These are phyloP conservation scores for Pomacea canaliculata DNA, from an alignment of 2,888 invertebrate genomes.

Conservation along the genomic window DNA sequence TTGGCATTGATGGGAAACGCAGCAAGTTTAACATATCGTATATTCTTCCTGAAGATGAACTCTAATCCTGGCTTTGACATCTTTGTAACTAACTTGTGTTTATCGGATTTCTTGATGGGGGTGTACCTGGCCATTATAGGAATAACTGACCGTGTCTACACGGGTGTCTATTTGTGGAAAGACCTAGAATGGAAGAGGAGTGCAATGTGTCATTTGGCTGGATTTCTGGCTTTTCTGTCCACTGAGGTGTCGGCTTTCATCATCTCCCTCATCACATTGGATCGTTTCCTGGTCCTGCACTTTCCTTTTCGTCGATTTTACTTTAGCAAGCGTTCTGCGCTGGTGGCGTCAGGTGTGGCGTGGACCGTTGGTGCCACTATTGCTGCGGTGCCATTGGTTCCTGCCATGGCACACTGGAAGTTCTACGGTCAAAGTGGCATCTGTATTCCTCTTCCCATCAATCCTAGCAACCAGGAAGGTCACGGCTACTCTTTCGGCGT, in stretches of 20 bases:
- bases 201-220: constrained; percentile 14
- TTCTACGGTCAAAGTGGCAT: constrained; percentile 34
- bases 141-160: constrained; percentile 20
- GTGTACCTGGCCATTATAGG: constrained; percentile 26
- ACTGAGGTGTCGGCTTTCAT: constrained; percentile 18
- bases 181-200: constrained; percentile 24
- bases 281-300: constrained; percentile 27
- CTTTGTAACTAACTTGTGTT: constrained; percentile 25
- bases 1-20: constrained; percentile 27
- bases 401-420: constrained; percentile 25
- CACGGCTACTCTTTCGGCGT: constrained; percentile 29
- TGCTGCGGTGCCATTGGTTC: constrained; percentile 28
- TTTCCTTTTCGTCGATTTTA: constrained; percentile 25
- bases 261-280: constrained; percentile 26
- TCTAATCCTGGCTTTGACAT: constrained; percentile 23
- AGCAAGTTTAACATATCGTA: constrained; percentile 22
- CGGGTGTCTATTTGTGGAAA: constrained; percentile 9
- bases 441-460: constrained; percentile 32
- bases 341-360: constrained; percentile 7
- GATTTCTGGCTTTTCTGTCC: constrained; percentile 20
- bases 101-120: constrained; percentile 27
- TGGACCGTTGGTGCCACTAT: constrained; percentile 20
- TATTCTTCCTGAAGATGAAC: constrained; percentile 12
- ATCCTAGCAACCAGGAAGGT: constrained; percentile 16
- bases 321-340: constrained; percentile 22